A percentile compares a stretch with the other conserved stretches of the same genome.
Conservation (phyloP, 2,888 invertebrate genomes). For the Timema podura region DNA sequence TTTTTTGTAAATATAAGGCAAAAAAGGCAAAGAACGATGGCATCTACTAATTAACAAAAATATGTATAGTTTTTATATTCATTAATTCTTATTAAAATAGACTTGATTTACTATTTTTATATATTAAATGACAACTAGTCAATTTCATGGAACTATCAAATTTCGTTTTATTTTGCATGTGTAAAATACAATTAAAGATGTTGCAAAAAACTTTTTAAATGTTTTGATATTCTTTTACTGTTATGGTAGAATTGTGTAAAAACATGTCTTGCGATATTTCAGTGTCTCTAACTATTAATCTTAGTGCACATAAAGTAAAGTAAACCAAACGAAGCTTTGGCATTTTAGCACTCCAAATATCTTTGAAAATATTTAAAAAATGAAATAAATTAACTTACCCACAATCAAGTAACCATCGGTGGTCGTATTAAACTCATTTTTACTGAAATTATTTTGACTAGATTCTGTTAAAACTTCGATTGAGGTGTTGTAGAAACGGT, state of each 20-base stretch:
- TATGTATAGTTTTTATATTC: too few species aligned
- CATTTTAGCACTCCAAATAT: too few species aligned
- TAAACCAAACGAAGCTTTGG: not conserved
- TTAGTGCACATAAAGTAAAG: not conserved
- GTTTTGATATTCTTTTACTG: not conserved
- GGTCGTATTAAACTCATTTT: conserved; percentile 49
- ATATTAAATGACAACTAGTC: too few species aligned
- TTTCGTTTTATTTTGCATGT: not conserved
- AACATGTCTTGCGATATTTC: not conserved
- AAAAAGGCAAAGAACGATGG: too few species aligned
- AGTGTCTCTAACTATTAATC: not conserved
- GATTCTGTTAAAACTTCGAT: conserved; percentile 67
- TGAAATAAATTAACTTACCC: too few species aligned
- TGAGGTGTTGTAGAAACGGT: conserved; percentile 81
- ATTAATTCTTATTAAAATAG: too few species aligned
- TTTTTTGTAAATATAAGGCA: too few species aligned
- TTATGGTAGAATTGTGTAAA: not conserved
- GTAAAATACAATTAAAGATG: too few species aligned
- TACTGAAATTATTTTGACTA: conserved; percentile 28
- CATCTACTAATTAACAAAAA: too few species aligned
- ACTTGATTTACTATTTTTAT: too few species aligned
- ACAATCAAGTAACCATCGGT: conserved; percentile 66
- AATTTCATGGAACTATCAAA: not conserved
- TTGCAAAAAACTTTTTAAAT: not conserved
- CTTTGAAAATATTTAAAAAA: not conserved